Evolutionary conservation across 2,797 vertebrate genomes (phyloP), one percentile per base, ranked within the genome.

Genomic region (Chaunax sp.): DNA sequence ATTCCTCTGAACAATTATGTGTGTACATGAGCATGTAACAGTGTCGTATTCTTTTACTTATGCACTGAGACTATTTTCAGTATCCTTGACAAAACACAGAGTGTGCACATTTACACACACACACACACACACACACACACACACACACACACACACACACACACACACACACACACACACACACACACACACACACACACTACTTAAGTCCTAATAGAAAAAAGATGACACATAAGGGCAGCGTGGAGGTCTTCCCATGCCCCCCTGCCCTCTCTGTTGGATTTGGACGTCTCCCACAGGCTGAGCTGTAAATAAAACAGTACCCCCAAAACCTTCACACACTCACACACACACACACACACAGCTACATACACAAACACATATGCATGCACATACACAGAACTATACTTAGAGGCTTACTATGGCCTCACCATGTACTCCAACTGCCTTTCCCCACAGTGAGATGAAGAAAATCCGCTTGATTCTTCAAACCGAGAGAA

Each of bases 161-260:
- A 70, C 62, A 72, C 51, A 72, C 60, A 38, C 67, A 52, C 64
- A 63, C 38, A 59, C 68, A 58, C 26, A 54, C 50, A 62, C n/a
- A 67, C 44, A 65, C 50, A 71, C 40, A 58, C 51, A 62, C 60
- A 50, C 51, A 74, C 47, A 78, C 58, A 59, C 16, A 78, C 44
- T 47, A 74, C 72, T 77, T 65, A 75, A 73, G 63, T 84, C 80
- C 74, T 77, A 76, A 72, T 56, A 86, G 81, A 22, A 80, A 72
- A 60, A 71, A 77, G 84, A 83, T 80, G 86, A 92, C 86, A 89
- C 82, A 73, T 72, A 78, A 87, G 85, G 38, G 83, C 78, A 81
- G 86, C 87, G 77, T 77, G 82, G 77, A 87, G 87, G 87, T 87
- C 90, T 94, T 95, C 94, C 93, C 94, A 94, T 93, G 93, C 85